Evolutionary conservation across 2,113 vertebrate genomes (phyloP).

Genomic region (Daubentonia madagascariensis): DNA sequence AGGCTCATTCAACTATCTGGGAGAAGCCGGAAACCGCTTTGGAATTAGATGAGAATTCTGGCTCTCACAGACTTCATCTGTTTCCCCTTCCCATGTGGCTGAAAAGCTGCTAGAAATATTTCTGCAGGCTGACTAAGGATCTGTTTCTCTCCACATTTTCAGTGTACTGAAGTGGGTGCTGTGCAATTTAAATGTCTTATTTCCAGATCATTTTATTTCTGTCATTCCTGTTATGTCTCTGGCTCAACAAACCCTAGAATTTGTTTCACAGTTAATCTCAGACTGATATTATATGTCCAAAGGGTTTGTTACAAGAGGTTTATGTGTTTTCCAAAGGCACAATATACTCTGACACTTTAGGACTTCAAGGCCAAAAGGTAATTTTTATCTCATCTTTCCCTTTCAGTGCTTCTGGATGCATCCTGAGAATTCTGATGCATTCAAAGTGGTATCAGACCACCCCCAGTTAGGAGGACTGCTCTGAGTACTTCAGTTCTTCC

Average conservation of each 20-base stretch:
- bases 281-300: constrained; percentile 39
- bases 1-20: constrained; percentile 42
- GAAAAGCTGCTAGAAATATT: constrained; percentile 71
- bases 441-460: background rate
- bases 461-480: background rate
- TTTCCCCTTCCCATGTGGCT: constrained; percentile 60
- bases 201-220: constrained; percentile 68
- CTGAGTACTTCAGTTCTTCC: background rate
- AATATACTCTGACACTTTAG: constrained; percentile 4
- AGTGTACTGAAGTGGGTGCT: constrained; percentile 55
- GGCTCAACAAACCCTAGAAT: constrained; percentile 59
- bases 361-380: background rate
- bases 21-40: constrained; percentile 62
- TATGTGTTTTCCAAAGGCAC: constrained; percentile 7
- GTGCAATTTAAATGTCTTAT: constrained; percentile 69
- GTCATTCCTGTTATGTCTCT: constrained; percentile 59
- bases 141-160: constrained; percentile 56
- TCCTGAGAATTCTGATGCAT: background rate
- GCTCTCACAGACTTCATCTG: constrained; percentile 56
- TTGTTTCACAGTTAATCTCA: constrained; percentile 71
- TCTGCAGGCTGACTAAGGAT: constrained; percentile 70
- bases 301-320: constrained; percentile 35
- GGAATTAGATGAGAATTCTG: constrained; percentile 65
- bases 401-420: constrained; percentile 8
- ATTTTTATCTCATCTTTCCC: constrained; percentile 38